Evolutionary conservation across 2,797 vertebrate species (phyloP).

Genomic region (Poecilia gillii): DNA sequence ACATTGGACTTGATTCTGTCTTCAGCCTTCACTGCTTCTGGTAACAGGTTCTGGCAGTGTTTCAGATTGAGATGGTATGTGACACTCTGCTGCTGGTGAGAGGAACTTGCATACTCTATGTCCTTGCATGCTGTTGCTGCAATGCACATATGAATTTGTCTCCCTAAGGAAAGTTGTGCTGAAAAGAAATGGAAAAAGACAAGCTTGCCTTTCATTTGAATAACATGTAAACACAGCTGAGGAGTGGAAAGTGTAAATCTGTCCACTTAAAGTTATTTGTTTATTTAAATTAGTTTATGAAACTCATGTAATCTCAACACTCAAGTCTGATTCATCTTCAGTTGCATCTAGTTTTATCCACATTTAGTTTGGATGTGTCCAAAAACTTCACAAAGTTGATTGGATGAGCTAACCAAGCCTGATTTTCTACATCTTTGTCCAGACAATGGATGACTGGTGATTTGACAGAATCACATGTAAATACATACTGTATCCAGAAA

Average conservation of each 20-base stretch:
- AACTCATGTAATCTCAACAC: background rate
- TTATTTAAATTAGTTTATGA: background rate
- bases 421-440: background rate
- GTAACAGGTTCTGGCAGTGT: background rate
- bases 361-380: background rate
- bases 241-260: background rate
- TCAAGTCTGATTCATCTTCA: background rate
- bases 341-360: background rate
- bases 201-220: background rate
- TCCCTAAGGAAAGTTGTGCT: background rate
- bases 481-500: background rate
- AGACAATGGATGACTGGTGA: background rate
- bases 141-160: background rate
- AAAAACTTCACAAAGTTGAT: background rate
- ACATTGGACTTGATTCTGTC: background rate
- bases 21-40: slow-evolving; percentile 2
- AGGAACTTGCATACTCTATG: slow-evolving; percentile 1
- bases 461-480: background rate
- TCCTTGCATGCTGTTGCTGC: slow-evolving; percentile 1
- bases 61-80: background rate
- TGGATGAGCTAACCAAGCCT: background rate
- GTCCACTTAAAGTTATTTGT: background rate
- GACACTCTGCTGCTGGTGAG: slow-evolving; percentile 4
- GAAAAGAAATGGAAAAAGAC: background rate
- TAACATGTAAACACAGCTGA: background rate